Evolutionary conservation across 2,888 invertebrate species (phyloP), one percentile per base, ranked within the genome.

Genomic region (Diabrotica balteata): DNA sequence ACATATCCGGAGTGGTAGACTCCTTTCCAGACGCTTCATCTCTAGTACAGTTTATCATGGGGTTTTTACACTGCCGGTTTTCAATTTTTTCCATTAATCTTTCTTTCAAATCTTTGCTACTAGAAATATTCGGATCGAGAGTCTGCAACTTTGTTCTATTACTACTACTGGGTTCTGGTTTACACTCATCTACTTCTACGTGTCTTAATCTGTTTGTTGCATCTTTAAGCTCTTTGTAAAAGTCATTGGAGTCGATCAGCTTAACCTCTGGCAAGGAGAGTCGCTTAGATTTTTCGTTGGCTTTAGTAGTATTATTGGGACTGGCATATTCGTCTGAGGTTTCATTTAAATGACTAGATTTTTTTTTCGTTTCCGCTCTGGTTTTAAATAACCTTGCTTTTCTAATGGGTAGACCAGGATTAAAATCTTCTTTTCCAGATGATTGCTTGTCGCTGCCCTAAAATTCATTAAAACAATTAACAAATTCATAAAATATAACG

Each of bases 341-440:
- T 59, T 78, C 79, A 75, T 77, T 73, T 75, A 78, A 72, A 71
- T 80, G 80, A 80, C 79, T 82, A 78, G 80, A 78, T 71, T 78
- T 73, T 68, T 76, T 81, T 78, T 88, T 88, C 83, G 90, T 89
- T 85, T 92, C 91, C 59, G 90, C 90, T 80, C 90, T 88, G 58
- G 91, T 92, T 85, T 90, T 92, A 82, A 93, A 93, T 47, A 93
- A 86, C 59, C 92, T 87, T 58, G 89, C 85, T 80, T 89, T 88
- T 71, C 88, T 85, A 69, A 86, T 86, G 8, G 82, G 81, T 8
- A 80, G 73, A 60, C 75, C 75, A 10, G 70, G 70, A 49, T 72
- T 75, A 47, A 66, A 72, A 54, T 73, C 71, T 58, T 77, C 76
- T 17, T 75, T 73, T 8, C 11, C 45, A n/a, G 44, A n/a, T 9